These are phyloP conservation scores for Brachyhypopomus gauderio DNA, from an alignment of 2,113 vertebrate species.

Conservation along the genomic window DNA sequence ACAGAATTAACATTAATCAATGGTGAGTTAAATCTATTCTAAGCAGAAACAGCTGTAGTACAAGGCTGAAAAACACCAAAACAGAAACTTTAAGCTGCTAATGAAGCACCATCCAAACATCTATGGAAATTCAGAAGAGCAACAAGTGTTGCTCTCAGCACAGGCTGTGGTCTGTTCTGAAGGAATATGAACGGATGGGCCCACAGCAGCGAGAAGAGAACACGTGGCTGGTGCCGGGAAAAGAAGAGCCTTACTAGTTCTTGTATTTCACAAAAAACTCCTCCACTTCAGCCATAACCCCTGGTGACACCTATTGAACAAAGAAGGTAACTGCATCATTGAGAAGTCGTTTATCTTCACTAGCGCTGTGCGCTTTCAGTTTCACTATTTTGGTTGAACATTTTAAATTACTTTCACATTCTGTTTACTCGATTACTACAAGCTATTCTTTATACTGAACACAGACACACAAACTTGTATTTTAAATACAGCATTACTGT, in stretches of 20 bases:
- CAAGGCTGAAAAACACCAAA: neutral
- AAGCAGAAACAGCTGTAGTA: neutral
- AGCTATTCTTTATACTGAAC: no score
- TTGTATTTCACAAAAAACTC: slow-evolving; percentile 99
- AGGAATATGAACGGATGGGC: neutral
- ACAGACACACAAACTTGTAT: no score
- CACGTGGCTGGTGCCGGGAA: neutral
- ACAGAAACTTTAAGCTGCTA: neutral
- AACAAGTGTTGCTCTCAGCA: neutral
- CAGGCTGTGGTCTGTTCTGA: neutral
- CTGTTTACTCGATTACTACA: no score
- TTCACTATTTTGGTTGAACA: no score
- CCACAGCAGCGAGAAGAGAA: neutral
- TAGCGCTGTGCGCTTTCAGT: no score
- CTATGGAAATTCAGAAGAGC: no score
- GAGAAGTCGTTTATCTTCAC: no score
- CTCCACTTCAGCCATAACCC: slow-evolving; percentile 87
- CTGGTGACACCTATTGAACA: slow-evolving; percentile 83
- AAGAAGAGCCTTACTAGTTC: slow-evolving; percentile 91
- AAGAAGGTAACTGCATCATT: slow-evolving; percentile 4
- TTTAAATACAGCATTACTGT: no score
- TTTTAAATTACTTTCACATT: no score
- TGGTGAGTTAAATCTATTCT: neutral
- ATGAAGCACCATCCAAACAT: neutral
- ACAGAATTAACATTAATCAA: neutral